Evolutionary conservation across 2,797 vertebrate genomes (phyloP), one percentile per base, ranked within the genome.

Genomic region (Pseudomugil tenellus): DNA sequence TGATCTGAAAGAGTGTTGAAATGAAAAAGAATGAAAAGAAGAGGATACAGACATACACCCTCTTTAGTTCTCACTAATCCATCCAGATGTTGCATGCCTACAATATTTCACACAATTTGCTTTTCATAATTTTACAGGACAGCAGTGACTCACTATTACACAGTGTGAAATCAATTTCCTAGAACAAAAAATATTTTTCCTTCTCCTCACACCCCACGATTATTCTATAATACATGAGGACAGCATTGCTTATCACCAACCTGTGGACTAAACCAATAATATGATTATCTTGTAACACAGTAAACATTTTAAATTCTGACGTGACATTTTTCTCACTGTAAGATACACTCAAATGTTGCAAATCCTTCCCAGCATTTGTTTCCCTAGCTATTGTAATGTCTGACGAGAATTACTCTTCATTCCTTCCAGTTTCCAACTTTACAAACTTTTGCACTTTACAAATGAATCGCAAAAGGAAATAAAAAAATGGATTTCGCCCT

Each of bases 291-390:
- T 49, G 4, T 56, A 72, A 48, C 21, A 60, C 12, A 34, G 17
- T n/a, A 39, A 37, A 16, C 58, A n/a, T n/a, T 61, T 58, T 64
- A 16, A 39, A 62, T 66, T 37, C 35, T 39, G 12, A 14, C 31
- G 32, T 53, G 31, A 58, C 57, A 37, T 67, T 80, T 70, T 39
- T 53, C 49, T 70, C 37, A 58, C 29, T 53, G 14, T 12, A 37
- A 53, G 28, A 72, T 14, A 52, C 21, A 34, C 23, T 55, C 11
- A 63, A 65, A 63, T 19, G 39, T 60, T 51, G 9, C 16, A 32
- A 71, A 59, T 57, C 11, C 41, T 53, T 29, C 56, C 48, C 12
- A 10, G 46, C 43, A 60, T 66, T 68, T 71, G 59, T 72, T 8
- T 65, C 41, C 52, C 34, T 57, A 23, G 21, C 19, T 37, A 17